These are phyloP conservation scores for Chydorus sphaericus DNA, from an alignment of 2,888 invertebrate genomes.

Conservation along the genomic window DNA sequence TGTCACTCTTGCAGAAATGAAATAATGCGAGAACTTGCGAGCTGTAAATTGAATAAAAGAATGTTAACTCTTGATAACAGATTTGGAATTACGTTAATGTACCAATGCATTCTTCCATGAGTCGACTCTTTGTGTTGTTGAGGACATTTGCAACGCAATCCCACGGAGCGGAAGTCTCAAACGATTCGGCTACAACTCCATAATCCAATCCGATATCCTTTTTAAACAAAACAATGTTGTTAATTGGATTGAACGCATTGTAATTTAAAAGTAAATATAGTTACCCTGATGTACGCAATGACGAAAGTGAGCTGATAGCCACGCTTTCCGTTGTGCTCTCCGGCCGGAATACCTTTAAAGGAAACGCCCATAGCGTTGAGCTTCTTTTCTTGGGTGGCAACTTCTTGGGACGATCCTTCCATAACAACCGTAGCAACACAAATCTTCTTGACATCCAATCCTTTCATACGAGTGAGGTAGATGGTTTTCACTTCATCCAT, in stretches of 20 bases:
- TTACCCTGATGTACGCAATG: constrained; percentile 91
- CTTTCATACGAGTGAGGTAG: constrained; percentile 75
- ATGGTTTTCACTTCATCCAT: constrained; percentile 69
- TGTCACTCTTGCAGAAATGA: constrained; percentile 72
- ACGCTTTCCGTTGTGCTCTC: constrained; percentile 82
- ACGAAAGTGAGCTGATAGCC: constrained; percentile 95
- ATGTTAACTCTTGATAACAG: not conserved
- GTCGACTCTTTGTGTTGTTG: constrained; percentile 70
- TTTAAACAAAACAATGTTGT: constrained; percentile 21
- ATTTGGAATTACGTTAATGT: too few species aligned
- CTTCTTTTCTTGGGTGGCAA: constrained; percentile 54
- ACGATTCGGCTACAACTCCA: constrained; percentile 83
- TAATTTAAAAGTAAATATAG: too few species aligned
- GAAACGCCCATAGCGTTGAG: constrained; percentile 63
- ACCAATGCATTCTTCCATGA: constrained; percentile 42
- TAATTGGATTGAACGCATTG: too few species aligned
- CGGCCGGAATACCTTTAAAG: constrained; percentile 73
- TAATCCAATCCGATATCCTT: constrained; percentile 83
- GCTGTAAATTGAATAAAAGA: constrained; percentile 20
- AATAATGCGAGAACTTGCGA: constrained; percentile 42
- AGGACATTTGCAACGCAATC: constrained; percentile 70
- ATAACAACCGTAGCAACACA: constrained; percentile 87
- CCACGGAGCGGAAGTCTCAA: constrained; percentile 98
- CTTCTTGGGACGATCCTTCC: constrained; percentile 57
- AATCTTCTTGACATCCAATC: constrained; percentile 61